Evolutionary conservation across 2,888 invertebrate genomes (phyloP).

Genomic region (Acronicta leporina): DNA sequence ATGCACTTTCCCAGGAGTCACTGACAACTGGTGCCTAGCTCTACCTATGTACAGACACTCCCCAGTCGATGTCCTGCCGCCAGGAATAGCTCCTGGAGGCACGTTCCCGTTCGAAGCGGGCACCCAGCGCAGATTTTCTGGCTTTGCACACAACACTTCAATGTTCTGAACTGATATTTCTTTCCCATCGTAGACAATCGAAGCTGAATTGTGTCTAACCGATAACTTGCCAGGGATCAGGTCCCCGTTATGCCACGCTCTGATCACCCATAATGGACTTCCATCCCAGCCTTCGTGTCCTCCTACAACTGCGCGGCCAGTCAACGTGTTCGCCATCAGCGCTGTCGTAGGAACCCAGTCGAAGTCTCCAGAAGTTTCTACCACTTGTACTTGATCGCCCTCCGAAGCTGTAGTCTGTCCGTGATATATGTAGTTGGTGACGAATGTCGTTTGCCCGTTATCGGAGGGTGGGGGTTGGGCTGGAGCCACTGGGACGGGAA

Average conservation of each 20-base stretch:
- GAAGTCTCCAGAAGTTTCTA: slow-evolving; percentile 78
- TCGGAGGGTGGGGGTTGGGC: slow-evolving; percentile 48
- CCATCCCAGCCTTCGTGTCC: slow-evolving; percentile 87
- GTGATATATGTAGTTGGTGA: slow-evolving; percentile 84
- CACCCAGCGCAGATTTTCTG: slow-evolving; percentile 85
- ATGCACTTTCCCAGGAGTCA: slow-evolving; percentile 89
- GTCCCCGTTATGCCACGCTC: slow-evolving; percentile 83
- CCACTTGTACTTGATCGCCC: slow-evolving; percentile 69
- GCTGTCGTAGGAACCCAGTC: slow-evolving; percentile 83
- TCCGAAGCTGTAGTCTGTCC: slow-evolving; percentile 65
- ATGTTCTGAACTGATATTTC: slow-evolving; percentile 84
- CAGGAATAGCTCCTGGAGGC: slow-evolving; percentile 88
- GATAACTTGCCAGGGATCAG: slow-evolving; percentile 84
- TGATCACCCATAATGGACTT: slow-evolving; percentile 84
- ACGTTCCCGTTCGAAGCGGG: slow-evolving; percentile 86
- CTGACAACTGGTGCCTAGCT: slow-evolving; percentile 87
- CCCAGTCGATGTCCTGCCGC: slow-evolving; percentile 83
- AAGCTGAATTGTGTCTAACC: slow-evolving; percentile 80
- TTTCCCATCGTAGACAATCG: slow-evolving; percentile 77
- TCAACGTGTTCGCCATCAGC: slow-evolving; percentile 71
- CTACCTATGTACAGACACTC: slow-evolving; percentile 88
- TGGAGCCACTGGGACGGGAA: slow-evolving; percentile 70
- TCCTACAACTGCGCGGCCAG: slow-evolving; percentile 80
- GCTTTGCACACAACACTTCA: slow-evolving; percentile 78
- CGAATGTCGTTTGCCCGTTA: slow-evolving; percentile 69